Conservation (phyloP, 1,140 invertebrate genomes). For the Hylaeus volcanicus region DNA sequence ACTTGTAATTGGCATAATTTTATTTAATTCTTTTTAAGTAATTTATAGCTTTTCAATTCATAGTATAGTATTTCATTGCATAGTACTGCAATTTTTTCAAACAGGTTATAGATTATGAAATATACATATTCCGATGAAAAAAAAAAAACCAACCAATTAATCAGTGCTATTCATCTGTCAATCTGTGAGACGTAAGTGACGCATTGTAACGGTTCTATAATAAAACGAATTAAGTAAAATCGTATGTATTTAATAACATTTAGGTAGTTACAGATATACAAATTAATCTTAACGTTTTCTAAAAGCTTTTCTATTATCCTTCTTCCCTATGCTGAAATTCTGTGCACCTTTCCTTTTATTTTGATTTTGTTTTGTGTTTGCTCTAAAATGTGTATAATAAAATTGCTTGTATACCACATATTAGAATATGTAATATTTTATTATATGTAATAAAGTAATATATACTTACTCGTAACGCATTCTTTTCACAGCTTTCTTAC, state of each 20-base stretch:
- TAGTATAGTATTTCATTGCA: conserved; percentile 35
- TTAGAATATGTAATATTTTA: conserved; percentile 6
- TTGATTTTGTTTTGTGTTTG: conserved; percentile 70
- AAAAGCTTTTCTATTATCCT: conserved; percentile 25
- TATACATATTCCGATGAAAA: conserved; percentile 65
- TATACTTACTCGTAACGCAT: conserved; percentile 84
- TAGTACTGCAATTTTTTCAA: conserved; percentile 69
- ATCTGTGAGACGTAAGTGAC: conserved; percentile 68
- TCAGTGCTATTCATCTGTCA: conserved; percentile 72
- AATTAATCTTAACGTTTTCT: conserved; percentile 42
- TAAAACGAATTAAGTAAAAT: conserved; percentile 71
- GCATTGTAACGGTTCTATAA: conserved; percentile 77
- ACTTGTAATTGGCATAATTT: background rate
- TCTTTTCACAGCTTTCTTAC: conserved; percentile 85
- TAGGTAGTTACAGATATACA: conserved; percentile 40
- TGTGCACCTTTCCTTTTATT: conserved; percentile 60
- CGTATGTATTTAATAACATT: conserved; percentile 52
- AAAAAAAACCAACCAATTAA: conserved; percentile 57
- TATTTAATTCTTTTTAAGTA: conserved; percentile 1
- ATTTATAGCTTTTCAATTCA: background rate
- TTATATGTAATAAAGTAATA: conserved; percentile 4
- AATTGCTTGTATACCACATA: conserved; percentile 18
- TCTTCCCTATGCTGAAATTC: conserved; percentile 22
- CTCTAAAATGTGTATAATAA: conserved; percentile 60
- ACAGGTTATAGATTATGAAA: conserved; percentile 59